These are phyloP conservation scores for Maniola hyperantus DNA, from an alignment of 2,888 invertebrate genomes.

Conservation along the genomic window DNA sequence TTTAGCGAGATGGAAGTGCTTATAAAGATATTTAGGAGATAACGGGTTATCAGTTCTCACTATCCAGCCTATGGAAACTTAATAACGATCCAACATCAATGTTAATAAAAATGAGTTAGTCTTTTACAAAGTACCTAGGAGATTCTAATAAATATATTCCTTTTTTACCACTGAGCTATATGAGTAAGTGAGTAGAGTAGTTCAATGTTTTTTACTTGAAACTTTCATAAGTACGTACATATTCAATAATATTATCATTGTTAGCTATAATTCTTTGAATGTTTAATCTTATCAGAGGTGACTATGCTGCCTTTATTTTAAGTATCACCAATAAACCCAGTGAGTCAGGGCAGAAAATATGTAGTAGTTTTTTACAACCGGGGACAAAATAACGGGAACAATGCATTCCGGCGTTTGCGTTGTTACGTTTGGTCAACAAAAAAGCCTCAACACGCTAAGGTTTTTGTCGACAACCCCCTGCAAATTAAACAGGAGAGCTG, in stretches of 20 bases:
- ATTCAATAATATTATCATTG: not conserved
- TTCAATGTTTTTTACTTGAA: not conserved
- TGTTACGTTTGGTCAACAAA: constrained; percentile 75
- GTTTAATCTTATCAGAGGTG: constrained; percentile 44
- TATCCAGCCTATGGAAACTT: no score
- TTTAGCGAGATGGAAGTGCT: no score
- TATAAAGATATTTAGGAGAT: no score
- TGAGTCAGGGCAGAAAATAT: constrained; percentile 59
- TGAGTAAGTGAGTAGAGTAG: no score
- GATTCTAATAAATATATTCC: no score
- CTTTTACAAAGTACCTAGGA: no score
- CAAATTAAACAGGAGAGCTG: constrained; percentile 79
- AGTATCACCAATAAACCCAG: constrained; percentile 58
- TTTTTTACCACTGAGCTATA: no score
- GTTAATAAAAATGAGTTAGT: no score
- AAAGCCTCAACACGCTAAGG: constrained; percentile 67
- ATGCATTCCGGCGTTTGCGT: constrained; percentile 73
- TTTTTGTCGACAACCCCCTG: constrained; percentile 75
- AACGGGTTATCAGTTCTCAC: no score
- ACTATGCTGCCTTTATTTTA: constrained; percentile 52
- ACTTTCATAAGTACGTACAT: not conserved
- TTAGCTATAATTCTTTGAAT: not conserved
- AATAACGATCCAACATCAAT: no score
- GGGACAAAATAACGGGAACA: constrained; percentile 70
- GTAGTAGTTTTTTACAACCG: constrained; percentile 59